Evolutionary conservation across 1,140 invertebrate genomes (phyloP), one percentile per base, ranked within the genome.

Genomic region (Cydia pomonella): DNA sequence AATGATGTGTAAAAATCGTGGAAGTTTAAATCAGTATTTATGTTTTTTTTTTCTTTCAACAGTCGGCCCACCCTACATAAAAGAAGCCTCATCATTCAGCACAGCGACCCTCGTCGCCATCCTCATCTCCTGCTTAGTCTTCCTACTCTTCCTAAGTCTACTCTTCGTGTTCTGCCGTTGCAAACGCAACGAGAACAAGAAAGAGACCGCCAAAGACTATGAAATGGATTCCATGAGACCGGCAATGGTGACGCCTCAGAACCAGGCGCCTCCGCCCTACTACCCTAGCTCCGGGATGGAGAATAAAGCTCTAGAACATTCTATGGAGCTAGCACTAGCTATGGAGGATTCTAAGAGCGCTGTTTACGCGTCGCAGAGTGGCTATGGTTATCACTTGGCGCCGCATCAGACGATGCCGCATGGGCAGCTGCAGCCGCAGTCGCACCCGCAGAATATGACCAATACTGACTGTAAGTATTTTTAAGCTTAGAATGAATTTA

Each of bases 221-320:
- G 97, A 98, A 93, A 97, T 97, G 96, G 97, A 97, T 86, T 96
- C 97, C 0, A 94, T 95, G 77, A 94, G 96, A 50, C 96, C 97
- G 1, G 96, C 96, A 69, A 96, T 97, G 87, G 96, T 97, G 3
- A 94, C 95, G 29, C 95, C 96, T 76, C 96, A 97, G 87, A 96
- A 96, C 77, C 96, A 97, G 89, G 96, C 96, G 9, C 96, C 96
- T 53, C 97, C 97, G 2, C 97, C 97, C 12, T 98, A 98, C 81
- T 97, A 97, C 81, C 95, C 96, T 16, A 95, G 96, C 25, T 95
- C 95, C n/a, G 96, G 96, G 5, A 95, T 98, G 91, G 97, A 98
- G 91, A 98, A 98, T 89, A 98, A 98, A 92, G 97, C 97, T 33
- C 92, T 98, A 10, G 97, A 98, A 89, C 96, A 97, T 86, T 97